Base-by-base conservation (phyloP, 64 coral and sea anemone genomes). In the Cladopsammia gracilis region DNA sequence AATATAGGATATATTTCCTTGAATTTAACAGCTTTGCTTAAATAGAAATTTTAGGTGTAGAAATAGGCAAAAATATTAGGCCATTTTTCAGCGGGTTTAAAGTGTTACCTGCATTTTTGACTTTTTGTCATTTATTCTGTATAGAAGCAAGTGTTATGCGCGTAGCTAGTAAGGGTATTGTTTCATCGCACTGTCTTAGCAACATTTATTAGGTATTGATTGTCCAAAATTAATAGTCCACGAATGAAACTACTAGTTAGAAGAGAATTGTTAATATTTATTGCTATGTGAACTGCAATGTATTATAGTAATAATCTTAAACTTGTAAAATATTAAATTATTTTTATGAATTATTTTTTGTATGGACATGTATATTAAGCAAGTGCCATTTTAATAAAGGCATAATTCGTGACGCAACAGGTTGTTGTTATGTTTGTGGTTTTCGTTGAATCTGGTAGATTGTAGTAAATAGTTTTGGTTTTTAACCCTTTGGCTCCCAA, bases 301-400 rank as follows among this genome's bases (percentile, higher is more conserved):
- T 84, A 84, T 68, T 49, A 84, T 84, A 84, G 47, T 20, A 60
- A 83, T 64, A n/a, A 84, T 84, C 80, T 84, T 84, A 84, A 61
- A 23, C 80, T 50, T 84, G 80, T 84, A 49, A 84, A 67, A 49
- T 84, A 84, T 66, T 84, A 84, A 67, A 84, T 84, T 84, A 84
- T 84, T 84, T 84, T 84, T 84, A 67, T 67, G 62, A 84, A 84
- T 48, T 67, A 84, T 84, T 84, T 84, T 83, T 67, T 83, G 58
- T 62, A 64, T 48, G 60, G 60, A 64, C 79, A 48, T 84, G 61
- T 84, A 84, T 67, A 84, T 51, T 25, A 47, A 2, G 62, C 80
- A 11, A 23, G 62, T 43, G 79, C 34, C 46, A 11, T 84, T 84
- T 84, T 84, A 84, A 84, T 84, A 68, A 84, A 84, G 44, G 62